Evolutionary conservation across 2,888 invertebrate genomes (phyloP).

Genomic region (Mactromeris polynyma): DNA sequence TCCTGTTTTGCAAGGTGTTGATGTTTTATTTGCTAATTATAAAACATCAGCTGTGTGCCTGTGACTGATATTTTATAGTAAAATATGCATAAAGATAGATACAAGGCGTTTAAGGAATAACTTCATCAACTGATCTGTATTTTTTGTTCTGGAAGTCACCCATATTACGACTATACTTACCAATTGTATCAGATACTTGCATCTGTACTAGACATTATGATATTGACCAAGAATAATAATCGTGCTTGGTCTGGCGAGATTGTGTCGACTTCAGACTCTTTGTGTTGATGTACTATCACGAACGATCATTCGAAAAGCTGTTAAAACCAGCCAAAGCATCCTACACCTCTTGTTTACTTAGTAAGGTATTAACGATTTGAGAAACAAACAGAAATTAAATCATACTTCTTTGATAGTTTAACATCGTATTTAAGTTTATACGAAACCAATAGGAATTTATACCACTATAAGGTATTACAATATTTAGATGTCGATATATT

Average conservation of each 20-base stretch:
- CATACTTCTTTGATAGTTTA: no score
- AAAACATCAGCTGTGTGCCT: no score
- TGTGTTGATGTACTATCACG: background rate
- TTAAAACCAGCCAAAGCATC: no score
- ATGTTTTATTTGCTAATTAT: background rate
- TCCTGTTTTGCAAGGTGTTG: background rate
- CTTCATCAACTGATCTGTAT: background rate
- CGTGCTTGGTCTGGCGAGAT: background rate
- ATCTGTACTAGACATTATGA: background rate
- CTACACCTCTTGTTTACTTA: no score
- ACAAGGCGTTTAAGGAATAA: background rate
- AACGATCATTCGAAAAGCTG: background rate
- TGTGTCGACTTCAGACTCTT: background rate
- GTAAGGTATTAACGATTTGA: no score
- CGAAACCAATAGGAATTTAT: no score
- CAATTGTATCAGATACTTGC: background rate
- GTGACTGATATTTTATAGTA: no score
- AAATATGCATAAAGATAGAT: background rate
- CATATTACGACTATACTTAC: background rate
- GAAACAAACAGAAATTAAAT: no score
- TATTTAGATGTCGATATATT: no score
- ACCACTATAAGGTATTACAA: no score
- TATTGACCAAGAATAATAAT: background rate
- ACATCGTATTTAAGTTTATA: no score
- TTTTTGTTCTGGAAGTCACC: background rate